These are phyloP conservation scores for Timema podura DNA, from an alignment of 2,888 invertebrate species.

Conservation along the genomic window DNA sequence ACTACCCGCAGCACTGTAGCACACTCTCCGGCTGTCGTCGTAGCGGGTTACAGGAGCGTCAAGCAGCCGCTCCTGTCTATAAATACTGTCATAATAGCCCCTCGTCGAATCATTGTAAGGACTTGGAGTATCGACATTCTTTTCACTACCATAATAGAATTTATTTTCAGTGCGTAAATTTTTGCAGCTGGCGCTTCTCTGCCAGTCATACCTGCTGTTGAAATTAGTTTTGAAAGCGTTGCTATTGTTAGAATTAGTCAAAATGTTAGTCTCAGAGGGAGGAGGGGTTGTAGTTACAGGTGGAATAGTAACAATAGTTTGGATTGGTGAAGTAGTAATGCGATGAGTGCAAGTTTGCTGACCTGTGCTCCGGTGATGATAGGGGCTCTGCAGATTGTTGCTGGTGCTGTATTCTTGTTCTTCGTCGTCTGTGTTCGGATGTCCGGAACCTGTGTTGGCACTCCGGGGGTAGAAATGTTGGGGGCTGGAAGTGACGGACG, in stretches of 20 bases:
- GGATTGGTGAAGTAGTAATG: slow-evolving; percentile 31
- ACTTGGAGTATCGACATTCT: background rate
- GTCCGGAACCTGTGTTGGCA: slow-evolving; percentile 19
- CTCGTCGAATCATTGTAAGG: slow-evolving; percentile 20
- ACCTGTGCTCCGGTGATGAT: slow-evolving; percentile 28
- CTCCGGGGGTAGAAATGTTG: slow-evolving; percentile 34
- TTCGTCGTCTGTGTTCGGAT: slow-evolving; percentile 27
- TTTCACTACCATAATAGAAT: slow-evolving; percentile 53
- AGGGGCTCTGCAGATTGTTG: slow-evolving; percentile 24
- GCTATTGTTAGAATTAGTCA: slow-evolving; percentile 17
- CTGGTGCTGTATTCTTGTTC: slow-evolving; percentile 23
- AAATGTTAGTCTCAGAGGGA: slow-evolving; percentile 23
- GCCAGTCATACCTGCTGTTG: slow-evolving; percentile 52
- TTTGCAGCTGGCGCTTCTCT: slow-evolving; percentile 77
- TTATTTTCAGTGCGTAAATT: slow-evolving; percentile 70
- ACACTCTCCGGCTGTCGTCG: slow-evolving; percentile 61
- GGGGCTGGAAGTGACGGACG: slow-evolving; percentile 38
- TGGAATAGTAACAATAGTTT: slow-evolving; percentile 27
- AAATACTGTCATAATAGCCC: slow-evolving; percentile 28
- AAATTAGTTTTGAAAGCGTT: too few relatives aligned
- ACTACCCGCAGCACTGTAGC: slow-evolving; percentile 57
- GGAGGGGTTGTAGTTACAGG: slow-evolving; percentile 26
- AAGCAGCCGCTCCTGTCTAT: slow-evolving; percentile 45
- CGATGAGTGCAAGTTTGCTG: slow-evolving; percentile 24
- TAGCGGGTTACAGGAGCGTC: slow-evolving; percentile 71